Percentiles rank a stretch among this genome's conserved stretches.
Conservation (phyloP, 2,888 invertebrate genomes). For the Portevinia maculata region DNA sequence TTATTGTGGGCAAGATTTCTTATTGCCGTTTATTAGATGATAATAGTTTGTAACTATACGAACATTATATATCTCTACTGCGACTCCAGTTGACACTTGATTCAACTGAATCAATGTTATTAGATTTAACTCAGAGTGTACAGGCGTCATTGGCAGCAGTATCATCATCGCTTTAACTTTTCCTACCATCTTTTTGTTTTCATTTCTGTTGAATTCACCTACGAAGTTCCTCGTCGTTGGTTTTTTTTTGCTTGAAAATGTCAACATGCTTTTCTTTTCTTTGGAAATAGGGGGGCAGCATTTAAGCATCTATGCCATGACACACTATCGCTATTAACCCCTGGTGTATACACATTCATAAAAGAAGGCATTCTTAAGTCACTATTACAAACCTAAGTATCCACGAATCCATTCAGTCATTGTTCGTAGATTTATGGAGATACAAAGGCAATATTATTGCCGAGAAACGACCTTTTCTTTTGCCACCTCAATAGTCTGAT, state of each 20-base stretch:
- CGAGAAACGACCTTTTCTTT: constrained; percentile 64
- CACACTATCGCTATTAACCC: constrained; percentile 34
- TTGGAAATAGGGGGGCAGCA: constrained; percentile 16
- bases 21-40: constrained; percentile 29
- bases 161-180: constrained; percentile 24
- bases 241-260: constrained; percentile 43
- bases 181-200: constrained; percentile 13
- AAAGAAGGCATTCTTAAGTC: constrained; percentile 59
- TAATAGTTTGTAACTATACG: constrained; percentile 47
- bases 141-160: constrained; percentile 33
- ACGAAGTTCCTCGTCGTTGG: constrained; percentile 18
- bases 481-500: constrained; percentile 68
- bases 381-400: constrained; percentile 63
- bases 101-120: constrained; percentile 51
- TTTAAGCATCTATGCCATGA: constrained; percentile 11
- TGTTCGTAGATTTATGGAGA: constrained; percentile 66
- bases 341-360: constrained; percentile 14
- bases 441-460: constrained; percentile 50
- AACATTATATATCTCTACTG: constrained; percentile 39
- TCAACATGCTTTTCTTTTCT: constrained; percentile 57
- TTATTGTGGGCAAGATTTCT: constrained; percentile 37
- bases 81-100: constrained; percentile 63
- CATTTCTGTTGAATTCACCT: constrained; percentile 42
- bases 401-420: constrained; percentile 64
- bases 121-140: constrained; percentile 56